Conservation (phyloP, 1,140 invertebrate genomes). For the Meloidogyne hapla region DNA sequence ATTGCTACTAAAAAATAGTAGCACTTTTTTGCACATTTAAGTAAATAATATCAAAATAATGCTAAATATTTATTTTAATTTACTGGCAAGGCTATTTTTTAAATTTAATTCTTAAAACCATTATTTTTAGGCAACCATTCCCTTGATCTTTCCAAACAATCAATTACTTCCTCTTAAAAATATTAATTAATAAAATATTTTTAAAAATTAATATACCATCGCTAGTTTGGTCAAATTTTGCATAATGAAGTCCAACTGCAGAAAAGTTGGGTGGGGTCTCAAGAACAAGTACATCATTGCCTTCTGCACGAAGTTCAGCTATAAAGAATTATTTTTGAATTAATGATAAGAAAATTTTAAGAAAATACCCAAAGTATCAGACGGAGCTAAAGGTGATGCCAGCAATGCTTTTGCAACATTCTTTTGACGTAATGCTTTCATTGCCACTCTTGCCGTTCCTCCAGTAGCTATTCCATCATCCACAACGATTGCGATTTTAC, state of each 20-base stretch:
- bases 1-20: neutral
- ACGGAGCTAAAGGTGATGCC: slow-evolving; percentile 21
- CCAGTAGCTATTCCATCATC: slow-evolving; percentile 32
- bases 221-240: slow-evolving; percentile 27
- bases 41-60: neutral
- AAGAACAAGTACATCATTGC: slow-evolving; percentile 28
- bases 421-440: slow-evolving; percentile 25
- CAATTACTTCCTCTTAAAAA: slow-evolving; percentile 15
- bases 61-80: too few species aligned
- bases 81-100: too few species aligned
- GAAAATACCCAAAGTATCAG: slow-evolving; percentile 20
- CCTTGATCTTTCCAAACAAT: slow-evolving; percentile 17
- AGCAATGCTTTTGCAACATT: slow-evolving; percentile 17
- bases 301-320: slow-evolving; percentile 26
- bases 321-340: neutral
- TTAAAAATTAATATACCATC: neutral
- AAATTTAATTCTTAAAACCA: neutral
- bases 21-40: too few species aligned
- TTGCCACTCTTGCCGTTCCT: slow-evolving; percentile 27
- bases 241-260: slow-evolving; percentile 29
- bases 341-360: slow-evolving; percentile 1
- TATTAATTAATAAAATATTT: neutral
- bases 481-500: slow-evolving; percentile 26
- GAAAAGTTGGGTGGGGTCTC: slow-evolving; percentile 28
- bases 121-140: slow-evolving; percentile 7